Evolutionary conservation across 2,888 invertebrate species (phyloP).

Genomic region (Seira ritae): DNA sequence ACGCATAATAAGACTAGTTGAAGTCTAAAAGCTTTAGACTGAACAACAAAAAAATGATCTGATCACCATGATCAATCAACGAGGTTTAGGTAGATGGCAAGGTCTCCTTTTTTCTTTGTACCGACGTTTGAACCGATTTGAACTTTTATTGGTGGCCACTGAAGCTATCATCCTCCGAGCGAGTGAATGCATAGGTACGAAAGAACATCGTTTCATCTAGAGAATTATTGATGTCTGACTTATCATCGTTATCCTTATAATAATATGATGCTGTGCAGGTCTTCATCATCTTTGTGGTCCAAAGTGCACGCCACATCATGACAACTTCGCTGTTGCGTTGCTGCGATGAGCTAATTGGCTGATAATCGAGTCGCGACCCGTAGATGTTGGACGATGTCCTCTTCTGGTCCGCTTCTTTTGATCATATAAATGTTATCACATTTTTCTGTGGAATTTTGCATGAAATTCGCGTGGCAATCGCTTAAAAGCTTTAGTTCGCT

Average conservation of each 20-base stretch:
- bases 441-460: neutral
- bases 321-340: neutral
- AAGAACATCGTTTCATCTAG: neutral
- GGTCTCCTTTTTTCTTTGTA: no score
- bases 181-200: neutral
- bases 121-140: neutral
- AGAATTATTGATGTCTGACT: neutral
- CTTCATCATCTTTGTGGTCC: neutral
- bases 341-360: neutral
- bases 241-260: neutral
- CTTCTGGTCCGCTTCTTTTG: neutral
- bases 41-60: no score
- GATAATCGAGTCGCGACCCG: neutral
- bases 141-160: neutral
- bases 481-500: slow-evolving; percentile 1
- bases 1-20: no score
- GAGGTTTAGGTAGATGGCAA: no score
- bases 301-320: slow-evolving; percentile 14
- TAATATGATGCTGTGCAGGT: neutral
- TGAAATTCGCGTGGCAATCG: slow-evolving; percentile 27
- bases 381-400: neutral
- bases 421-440: neutral
- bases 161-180: neutral
- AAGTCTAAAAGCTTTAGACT: no score
- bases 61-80: no score